A percentile compares a stretch with the other conserved stretches of the same genome.
phyloP scores from a whole-genome alignment of 2,888 invertebrate genomes.

The Melikaiella ostensackeni region DNA sequence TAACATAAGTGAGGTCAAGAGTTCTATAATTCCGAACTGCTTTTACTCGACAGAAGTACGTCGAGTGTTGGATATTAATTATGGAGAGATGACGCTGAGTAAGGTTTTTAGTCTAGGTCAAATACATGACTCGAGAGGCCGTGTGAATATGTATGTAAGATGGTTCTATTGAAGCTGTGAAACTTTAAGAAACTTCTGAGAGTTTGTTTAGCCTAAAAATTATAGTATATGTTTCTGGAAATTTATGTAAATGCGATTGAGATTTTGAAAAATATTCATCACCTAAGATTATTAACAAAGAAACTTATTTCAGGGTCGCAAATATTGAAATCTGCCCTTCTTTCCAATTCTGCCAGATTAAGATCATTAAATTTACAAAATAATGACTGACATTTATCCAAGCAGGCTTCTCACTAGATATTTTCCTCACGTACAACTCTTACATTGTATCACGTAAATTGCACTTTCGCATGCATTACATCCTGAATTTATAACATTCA shows the following conservation, averaged over 20 bases:
- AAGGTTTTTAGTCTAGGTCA: slow-evolving; percentile 5
- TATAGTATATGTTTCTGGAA: no score
- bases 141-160: not conserved
- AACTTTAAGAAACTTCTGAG: not conserved
- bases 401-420: not conserved
- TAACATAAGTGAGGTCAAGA: not conserved
- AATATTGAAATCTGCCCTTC: not conserved
- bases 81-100: not conserved
- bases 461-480: not conserved
- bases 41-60: not conserved
- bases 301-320: not conserved
- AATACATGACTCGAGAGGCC: not conserved
- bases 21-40: not conserved
- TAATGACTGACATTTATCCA: not conserved
- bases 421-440: slow-evolving; percentile 3
- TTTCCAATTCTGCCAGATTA: not conserved
- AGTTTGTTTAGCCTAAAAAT: no score
- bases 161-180: not conserved
- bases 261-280: no score
- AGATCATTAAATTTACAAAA: not conserved
- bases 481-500: slow-evolving; percentile 31
- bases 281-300: not conserved
- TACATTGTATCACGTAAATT: slow-evolving; percentile 19
- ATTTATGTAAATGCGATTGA: no score
- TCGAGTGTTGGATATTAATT: not conserved